Conservation (phyloP, 1,140 invertebrate genomes). For the Galleria mellonella region DNA sequence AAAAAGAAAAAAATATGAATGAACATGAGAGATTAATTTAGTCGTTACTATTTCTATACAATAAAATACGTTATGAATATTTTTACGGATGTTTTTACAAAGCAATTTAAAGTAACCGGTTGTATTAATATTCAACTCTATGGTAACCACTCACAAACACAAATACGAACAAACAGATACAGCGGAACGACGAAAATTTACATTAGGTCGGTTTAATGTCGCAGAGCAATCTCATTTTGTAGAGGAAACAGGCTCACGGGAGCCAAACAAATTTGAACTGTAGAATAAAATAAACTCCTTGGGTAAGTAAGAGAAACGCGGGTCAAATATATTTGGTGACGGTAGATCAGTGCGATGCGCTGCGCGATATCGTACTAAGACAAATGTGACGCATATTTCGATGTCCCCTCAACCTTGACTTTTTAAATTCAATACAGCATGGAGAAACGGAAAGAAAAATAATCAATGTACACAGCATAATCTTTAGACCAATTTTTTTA, state of each 20-base stretch:
- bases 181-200: slow-evolving; percentile 63
- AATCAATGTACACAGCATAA: too few species aligned
- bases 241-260: slow-evolving; percentile 37
- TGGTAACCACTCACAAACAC: slow-evolving; percentile 11
- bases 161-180: slow-evolving; percentile 45
- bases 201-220: slow-evolving; percentile 67
- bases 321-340: slow-evolving; percentile 30
- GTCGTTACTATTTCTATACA: too few species aligned
- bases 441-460: too few species aligned
- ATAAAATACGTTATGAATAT: too few species aligned
- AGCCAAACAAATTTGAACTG: slow-evolving; percentile 34
- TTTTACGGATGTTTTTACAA: too few species aligned
- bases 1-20: too few species aligned
- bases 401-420: slow-evolving; percentile 41
- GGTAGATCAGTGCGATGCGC: slow-evolving; percentile 47
- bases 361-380: slow-evolving; percentile 54
- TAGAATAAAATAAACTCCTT: slow-evolving; percentile 11
- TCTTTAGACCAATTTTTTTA: too few species aligned
- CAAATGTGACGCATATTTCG: slow-evolving; percentile 60
- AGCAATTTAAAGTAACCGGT: too few species aligned
- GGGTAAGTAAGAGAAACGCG: slow-evolving; percentile 11
- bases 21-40: too few species aligned
- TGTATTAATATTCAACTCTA: too few species aligned
- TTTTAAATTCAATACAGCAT: slow-evolving; percentile 14
- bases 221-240: slow-evolving; percentile 62